phyloP scores from a whole-genome alignment of 2,888 invertebrate species.

The Pandemis cinnamomeana region DNA sequence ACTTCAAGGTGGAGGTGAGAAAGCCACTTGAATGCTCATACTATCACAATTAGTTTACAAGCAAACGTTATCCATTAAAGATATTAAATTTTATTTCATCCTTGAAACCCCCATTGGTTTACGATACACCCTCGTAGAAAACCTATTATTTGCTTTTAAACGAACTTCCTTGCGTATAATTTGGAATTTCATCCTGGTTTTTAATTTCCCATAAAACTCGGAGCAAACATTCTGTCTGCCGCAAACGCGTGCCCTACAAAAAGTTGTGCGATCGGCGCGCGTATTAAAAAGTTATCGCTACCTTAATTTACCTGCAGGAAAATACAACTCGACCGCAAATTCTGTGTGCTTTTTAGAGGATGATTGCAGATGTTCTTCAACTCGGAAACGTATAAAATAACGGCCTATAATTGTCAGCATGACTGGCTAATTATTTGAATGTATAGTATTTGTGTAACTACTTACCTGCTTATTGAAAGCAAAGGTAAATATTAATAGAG shows the following conservation, averaged over 20 bases:
- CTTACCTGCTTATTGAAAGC: too few relatives aligned
- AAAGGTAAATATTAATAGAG: background rate
- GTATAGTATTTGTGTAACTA: background rate
- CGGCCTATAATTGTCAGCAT: background rate
- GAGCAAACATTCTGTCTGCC: constrained; percentile 19
- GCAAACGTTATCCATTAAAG: background rate
- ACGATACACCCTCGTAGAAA: background rate
- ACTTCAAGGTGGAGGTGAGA: background rate
- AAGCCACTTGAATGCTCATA: background rate
- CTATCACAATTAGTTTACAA: background rate
- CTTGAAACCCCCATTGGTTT: background rate
- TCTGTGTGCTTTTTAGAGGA: constrained; percentile 12
- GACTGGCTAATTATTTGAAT: background rate
- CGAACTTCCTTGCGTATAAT: constrained; percentile 4
- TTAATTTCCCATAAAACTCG: constrained; percentile 34
- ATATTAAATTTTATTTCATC: background rate
- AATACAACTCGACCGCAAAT: constrained; percentile 27
- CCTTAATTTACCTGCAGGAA: constrained; percentile 34
- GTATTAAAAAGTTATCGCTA: constrained; percentile 39
- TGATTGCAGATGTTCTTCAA: constrained; percentile 10
- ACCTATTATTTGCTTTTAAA: constrained; percentile 8
- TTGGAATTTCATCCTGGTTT: constrained; percentile 32
- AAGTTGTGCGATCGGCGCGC: constrained; percentile 34
- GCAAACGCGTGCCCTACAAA: constrained; percentile 36
- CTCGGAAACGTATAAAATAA: background rate